Base-by-base conservation (phyloP, 2,113 vertebrate genomes). In the Ammospiza nelsoni region DNA sequence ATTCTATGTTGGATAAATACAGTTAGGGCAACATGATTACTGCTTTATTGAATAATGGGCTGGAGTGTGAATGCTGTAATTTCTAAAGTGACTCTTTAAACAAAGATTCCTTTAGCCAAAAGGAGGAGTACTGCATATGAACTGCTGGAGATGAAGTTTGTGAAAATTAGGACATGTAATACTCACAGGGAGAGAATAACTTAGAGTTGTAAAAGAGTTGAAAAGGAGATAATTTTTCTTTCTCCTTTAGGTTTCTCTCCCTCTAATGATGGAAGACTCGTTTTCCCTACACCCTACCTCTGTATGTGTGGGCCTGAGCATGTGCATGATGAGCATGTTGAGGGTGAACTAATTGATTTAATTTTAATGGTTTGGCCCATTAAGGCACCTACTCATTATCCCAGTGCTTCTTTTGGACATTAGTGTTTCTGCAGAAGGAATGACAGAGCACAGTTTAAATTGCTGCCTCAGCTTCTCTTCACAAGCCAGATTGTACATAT, bases 1-100 rank as follows among this genome's bases (percentile, higher is more conserved):
- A 86, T 63, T 96, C 21, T 54, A 2, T 59, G 78, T 58, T 39
- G 62, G 61, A 90, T n/a, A 95, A 96, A 94, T 29, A 84, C 87
- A 92, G 94, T 95, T 86, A 75, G 62, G 67, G 35, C 75, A 91
- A 67, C 0, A 21, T 85, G 92, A 95, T 92, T 89, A 84, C 29
- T 93, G 55, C 39, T 87, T 63, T 79, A 39, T 78, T 96, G 84
- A 94, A 91, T 92, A 96, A 93, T 85, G 39, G 55, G 4, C 37
- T 90, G 55, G 76, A 93, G 35, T 76, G 57, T 65, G 80, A 95
- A 78, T 55, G 41, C 41, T 37, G 20, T 78, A 90, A 97, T 97
- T 96, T 91, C 43, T 89, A 4, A 95, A 79, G n/a, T 68, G 46
- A 79, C 96, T 58, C 27, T 86, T 88, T 74, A 96, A 92, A 79